Conservation (phyloP, 2,888 invertebrate genomes). For the Orchesellides sinensis region DNA sequence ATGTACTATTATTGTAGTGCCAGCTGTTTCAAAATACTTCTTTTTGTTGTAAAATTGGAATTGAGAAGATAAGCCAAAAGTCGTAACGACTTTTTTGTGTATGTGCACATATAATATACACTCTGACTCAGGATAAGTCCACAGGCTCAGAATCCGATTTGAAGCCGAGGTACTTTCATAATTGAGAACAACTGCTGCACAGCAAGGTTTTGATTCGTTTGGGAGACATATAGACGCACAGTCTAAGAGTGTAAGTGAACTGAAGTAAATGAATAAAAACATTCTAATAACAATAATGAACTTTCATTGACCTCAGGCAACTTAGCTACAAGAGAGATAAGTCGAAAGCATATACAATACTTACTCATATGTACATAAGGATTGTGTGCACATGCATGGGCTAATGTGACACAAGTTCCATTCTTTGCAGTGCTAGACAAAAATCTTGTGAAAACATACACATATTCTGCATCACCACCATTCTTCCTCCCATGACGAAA, state of each 20-base stretch:
- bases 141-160: no score
- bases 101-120: constrained; percentile 5
- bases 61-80: constrained; percentile 17
- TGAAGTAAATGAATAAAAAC: constrained; percentile 57
- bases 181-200: constrained; percentile 47
- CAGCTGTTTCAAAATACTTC: constrained; percentile 61
- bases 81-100: background rate
- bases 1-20: constrained; percentile 59
- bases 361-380: constrained; percentile 9
- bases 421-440: background rate
- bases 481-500: background rate
- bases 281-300: constrained; percentile 67
- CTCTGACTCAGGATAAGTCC: no score
- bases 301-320: constrained; percentile 56
- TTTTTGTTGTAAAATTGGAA: constrained; percentile 18
- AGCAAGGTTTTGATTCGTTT: background rate
- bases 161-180: constrained; percentile 54
- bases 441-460: background rate
- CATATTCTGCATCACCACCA: background rate
- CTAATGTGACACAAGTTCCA: constrained; percentile 50
- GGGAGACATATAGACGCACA: background rate
- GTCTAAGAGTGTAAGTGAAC: background rate
- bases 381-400: constrained; percentile 15
- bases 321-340: no score
- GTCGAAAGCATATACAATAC: no score